A percentile compares a stretch with the other conserved stretches of the same genome.
These are phyloP conservation scores for Gymnosoma rotundatum DNA, from an alignment of 2,888 invertebrate genomes.

Conservation along the genomic window DNA sequence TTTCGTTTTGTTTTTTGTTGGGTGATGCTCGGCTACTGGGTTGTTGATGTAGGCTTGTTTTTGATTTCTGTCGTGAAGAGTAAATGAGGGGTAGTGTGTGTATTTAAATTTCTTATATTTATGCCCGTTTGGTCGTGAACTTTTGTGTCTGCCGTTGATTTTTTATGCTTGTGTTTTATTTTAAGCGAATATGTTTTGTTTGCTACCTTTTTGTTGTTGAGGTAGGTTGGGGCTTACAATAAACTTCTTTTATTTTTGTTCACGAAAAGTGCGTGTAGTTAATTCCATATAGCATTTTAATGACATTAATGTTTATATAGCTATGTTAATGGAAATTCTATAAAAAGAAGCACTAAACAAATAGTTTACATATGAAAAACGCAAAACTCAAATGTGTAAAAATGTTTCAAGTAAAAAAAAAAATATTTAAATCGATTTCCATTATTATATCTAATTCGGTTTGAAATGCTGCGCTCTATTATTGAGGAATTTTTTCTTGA, in stretches of 20 bases:
- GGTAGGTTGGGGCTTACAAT: constrained; percentile 59
- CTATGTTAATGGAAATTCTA: constrained; percentile 30
- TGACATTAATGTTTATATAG: constrained; percentile 3
- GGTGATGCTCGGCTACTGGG: constrained; percentile 6
- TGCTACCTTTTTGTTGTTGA: constrained; percentile 33
- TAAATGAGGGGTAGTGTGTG: not conserved
- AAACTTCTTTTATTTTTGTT: not conserved
- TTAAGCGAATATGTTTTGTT: constrained; percentile 42
- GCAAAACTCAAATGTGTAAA: no score
- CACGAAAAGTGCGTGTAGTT: not conserved
- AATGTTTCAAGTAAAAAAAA: no score
- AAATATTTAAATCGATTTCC: no score
- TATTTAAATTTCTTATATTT: constrained; percentile 6
- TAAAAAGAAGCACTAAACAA: not conserved
- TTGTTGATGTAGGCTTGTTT: constrained; percentile 49
- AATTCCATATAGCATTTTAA: not conserved
- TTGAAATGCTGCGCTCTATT: no score
- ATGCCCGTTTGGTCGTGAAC: constrained; percentile 29
- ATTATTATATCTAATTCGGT: no score
- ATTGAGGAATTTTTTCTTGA: no score
- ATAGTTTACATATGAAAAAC: no score
- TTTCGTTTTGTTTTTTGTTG: no score
- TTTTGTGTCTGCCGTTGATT: not conserved
- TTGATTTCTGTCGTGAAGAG: not conserved
- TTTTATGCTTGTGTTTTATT: constrained; percentile 1